A percentile compares a stretch with the other conserved stretches of the same genome.
Evolutionary conservation across 2,888 invertebrate genomes (phyloP).

Genomic region (Adineta ricciae): DNA sequence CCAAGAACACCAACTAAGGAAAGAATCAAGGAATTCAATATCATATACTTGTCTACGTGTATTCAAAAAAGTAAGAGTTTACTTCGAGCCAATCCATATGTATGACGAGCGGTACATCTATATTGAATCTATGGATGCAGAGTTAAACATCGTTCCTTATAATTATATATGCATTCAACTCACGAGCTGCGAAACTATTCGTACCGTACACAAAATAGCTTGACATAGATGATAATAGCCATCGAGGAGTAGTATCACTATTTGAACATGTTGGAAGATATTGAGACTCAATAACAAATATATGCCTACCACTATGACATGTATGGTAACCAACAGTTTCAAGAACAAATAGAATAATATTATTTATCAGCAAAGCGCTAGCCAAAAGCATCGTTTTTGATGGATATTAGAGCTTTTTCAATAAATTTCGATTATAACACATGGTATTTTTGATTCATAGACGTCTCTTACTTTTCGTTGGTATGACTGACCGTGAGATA

Average conservation of each 20-base stretch:
- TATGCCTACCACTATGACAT: background rate
- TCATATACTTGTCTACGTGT: too few relatives aligned
- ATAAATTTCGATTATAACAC: background rate
- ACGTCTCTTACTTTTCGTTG: background rate
- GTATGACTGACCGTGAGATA: background rate
- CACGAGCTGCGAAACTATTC: background rate
- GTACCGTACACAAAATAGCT: background rate
- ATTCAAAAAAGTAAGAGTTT: background rate
- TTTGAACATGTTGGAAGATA: background rate
- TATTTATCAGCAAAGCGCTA: background rate
- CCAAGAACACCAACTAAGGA: background rate
- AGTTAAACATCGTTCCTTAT: too few relatives aligned
- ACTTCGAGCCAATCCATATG: background rate
- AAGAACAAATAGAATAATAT: background rate
- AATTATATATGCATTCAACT: background rate
- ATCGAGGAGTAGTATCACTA: background rate
- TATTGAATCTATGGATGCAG: background rate
- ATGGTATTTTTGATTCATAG: rapidly evolving
- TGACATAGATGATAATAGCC: background rate
- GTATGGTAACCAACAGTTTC: background rate
- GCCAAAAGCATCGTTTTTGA: background rate
- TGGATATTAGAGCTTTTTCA: background rate
- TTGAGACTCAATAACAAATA: background rate
- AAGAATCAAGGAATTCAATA: background rate
- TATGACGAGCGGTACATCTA: background rate